Conservation (phyloP, 2,113 vertebrate species). For the Hydropotes inermis region DNA sequence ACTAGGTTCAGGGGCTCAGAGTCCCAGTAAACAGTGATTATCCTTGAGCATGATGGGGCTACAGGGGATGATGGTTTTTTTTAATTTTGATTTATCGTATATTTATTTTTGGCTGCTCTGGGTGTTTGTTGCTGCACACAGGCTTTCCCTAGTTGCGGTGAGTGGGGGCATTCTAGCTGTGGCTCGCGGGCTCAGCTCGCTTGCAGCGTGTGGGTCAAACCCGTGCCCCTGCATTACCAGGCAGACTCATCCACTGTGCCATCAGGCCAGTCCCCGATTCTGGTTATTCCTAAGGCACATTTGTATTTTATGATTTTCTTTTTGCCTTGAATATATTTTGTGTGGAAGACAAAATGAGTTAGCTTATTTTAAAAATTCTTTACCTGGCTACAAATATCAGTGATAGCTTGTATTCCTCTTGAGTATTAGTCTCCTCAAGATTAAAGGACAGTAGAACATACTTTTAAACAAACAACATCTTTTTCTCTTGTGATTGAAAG, state of each 20-base stretch:
- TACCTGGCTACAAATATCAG: background rate
- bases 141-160: background rate
- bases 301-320: background rate
- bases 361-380: background rate
- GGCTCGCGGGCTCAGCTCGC: fast-evolving
- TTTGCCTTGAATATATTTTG: background rate
- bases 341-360: background rate
- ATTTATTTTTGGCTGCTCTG: background rate
- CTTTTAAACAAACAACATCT: background rate
- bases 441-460: background rate
- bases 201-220: background rate
- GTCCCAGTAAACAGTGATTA: background rate
- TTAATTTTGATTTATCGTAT: background rate
- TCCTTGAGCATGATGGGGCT: background rate
- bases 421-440: background rate
- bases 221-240: background rate
- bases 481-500: background rate
- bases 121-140: background rate
- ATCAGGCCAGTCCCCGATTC: background rate
- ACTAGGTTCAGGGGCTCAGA: background rate
- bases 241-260: background rate
- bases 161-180: background rate
- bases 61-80: background rate
- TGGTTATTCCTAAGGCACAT: background rate
- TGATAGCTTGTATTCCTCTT: background rate